Evolutionary conservation across 2,888 invertebrate genomes (phyloP), one percentile per base, ranked within the genome.

Genomic region (Eupithecia subumbrata): DNA sequence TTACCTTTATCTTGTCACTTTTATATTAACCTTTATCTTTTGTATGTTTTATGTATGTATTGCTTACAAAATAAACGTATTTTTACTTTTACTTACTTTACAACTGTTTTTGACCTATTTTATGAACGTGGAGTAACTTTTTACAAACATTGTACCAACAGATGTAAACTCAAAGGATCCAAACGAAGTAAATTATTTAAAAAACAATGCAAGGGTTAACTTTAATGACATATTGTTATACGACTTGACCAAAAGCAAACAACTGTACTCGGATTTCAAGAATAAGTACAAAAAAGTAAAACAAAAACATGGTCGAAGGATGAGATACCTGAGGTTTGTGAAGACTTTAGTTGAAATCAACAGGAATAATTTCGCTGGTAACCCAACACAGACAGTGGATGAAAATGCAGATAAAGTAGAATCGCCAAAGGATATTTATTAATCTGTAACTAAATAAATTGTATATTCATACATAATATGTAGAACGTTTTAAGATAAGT

Each of bases 321-420:
- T 60, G 12, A 60, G 14, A 64, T 91, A 85, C 79, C 88, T 87
- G 63, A 88, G 88, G 78, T 92, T 92, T 78, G 77, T 91, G 1
- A 92, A 91, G 83, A 88, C 88, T 0, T 76, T 91, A 1, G 85
- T 85, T 0, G 88, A 91, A 56, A 78, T 85, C 3, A 92, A 92
- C 77, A 84, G 81, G 76, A 81, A 85, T 18, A 84, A 83, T 71
- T 84, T 86, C 69, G 73, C 78, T 1, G 89, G 87, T 0, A 71
- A 82, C 30, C 67, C 71, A 67, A 56, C 78, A 25, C 77, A 70
- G 3, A 64, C 52, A 0, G 79, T 90, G 25, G 84, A 85, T 76
- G 78, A 76, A 66, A 78, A 84, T 25, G 86, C 91, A 8, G 89
- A 92, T 81, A 40, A 64, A 30, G 34, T 75, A n/a, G 22, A 67